Evolutionary conservation across 2,888 invertebrate species (phyloP).

Genomic region (Hedychridium roseum): DNA sequence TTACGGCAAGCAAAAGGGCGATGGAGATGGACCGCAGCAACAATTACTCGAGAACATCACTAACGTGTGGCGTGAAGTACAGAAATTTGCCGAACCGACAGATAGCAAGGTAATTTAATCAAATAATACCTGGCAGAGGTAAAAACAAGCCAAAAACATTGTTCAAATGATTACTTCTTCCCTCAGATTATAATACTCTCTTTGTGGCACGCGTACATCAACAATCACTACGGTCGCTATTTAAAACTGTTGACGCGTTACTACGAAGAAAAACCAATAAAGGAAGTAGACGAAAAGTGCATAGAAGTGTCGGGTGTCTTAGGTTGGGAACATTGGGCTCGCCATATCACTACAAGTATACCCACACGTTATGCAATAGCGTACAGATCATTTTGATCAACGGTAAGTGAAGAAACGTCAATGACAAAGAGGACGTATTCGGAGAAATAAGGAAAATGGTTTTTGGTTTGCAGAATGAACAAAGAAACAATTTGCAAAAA

Average conservation of each 20-base stretch:
- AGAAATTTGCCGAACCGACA: conserved; percentile 81
- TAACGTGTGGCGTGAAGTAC: conserved; percentile 73
- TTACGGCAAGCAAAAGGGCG: conserved; percentile 48
- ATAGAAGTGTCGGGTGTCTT: conserved; percentile 72
- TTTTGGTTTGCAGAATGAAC: conserved; percentile 1
- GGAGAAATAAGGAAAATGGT: not conserved
- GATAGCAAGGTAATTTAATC: conserved; percentile 74
- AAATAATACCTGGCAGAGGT: conserved; percentile 10
- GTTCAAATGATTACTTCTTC: conserved; percentile 8
- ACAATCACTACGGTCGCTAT: conserved; percentile 83
- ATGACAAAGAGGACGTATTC: not conserved
- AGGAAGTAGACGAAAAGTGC: conserved; percentile 76
- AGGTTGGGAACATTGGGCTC: conserved; percentile 77
- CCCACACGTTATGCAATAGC: conserved; percentile 75
- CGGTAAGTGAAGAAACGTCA: conserved; percentile 19
- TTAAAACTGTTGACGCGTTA: conserved; percentile 78
- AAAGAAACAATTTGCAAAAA: conserved; percentile 20
- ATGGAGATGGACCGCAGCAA: conserved; percentile 53
- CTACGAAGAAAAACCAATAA: conserved; percentile 81
- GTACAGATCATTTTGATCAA: conserved; percentile 76
- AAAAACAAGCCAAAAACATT: conserved; percentile 3
- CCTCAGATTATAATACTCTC: conserved; percentile 77
- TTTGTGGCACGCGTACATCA: conserved; percentile 82
- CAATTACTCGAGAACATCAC: conserved; percentile 69
- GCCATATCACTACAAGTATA: conserved; percentile 67